phyloP scores from a whole-genome alignment of 2,797 vertebrate species.

The Eupleurogrammus muticus region DNA sequence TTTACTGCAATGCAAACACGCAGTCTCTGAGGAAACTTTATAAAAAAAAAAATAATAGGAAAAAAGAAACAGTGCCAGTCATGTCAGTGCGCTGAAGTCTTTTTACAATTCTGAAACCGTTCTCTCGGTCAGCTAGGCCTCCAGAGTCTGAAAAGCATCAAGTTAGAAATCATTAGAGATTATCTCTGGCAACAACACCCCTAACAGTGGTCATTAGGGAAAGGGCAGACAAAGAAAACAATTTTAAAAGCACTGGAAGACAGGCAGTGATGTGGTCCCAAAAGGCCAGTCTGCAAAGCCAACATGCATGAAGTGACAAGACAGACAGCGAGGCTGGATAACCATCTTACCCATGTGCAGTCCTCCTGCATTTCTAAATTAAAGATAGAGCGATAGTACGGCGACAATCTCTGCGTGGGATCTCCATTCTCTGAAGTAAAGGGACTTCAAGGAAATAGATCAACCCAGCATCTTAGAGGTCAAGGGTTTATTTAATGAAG shows the following conservation, averaged over 20 bases:
- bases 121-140: constrained; percentile 40
- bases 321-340: constrained; percentile 74
- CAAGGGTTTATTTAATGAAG: constrained; percentile 79
- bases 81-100: constrained; percentile 26
- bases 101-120: constrained; percentile 3
- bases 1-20: constrained; percentile 59
- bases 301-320: constrained; percentile 75
- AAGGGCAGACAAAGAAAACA: constrained; percentile 59
- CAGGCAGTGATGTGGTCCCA: constrained; percentile 50
- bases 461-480: constrained; percentile 68
- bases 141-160: constrained; percentile 39
- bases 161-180: constrained; percentile 52
- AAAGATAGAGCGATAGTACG: constrained; percentile 83
- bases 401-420: constrained; percentile 64
- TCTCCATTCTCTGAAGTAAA: constrained; percentile 69
- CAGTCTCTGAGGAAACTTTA: constrained; percentile 45
- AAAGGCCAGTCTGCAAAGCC: constrained; percentile 62
- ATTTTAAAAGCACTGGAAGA: constrained; percentile 61
- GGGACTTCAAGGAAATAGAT: constrained; percentile 71
- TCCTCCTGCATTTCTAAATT: constrained; percentile 84
- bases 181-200: constrained; percentile 54
- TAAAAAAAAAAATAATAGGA: constrained; percentile 20
- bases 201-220: constrained; percentile 58
- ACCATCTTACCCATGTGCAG: constrained; percentile 74
- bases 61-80: constrained; percentile 30